Evolutionary conservation across 1,140 invertebrate species (phyloP).

Genomic region (Adoxophyes honmai): DNA sequence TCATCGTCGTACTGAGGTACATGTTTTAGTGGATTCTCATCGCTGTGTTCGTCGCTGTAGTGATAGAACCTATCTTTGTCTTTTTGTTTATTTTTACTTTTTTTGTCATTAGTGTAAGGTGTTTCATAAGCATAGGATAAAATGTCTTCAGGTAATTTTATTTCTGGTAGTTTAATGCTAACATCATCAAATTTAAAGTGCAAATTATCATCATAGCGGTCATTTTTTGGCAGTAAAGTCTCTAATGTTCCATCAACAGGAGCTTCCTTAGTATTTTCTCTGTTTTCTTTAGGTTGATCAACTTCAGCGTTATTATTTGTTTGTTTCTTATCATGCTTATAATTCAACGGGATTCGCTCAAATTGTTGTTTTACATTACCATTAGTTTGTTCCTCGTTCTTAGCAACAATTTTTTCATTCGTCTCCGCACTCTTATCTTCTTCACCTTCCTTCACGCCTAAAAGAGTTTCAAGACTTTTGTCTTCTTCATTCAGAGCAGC

Average conservation of each 20-base stretch:
- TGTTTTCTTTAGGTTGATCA: constrained; percentile 11
- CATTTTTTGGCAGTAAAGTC: constrained; percentile 29
- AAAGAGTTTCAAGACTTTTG: constrained; percentile 28
- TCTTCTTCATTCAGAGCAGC: constrained; percentile 23
- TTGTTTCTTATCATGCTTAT: constrained; percentile 52
- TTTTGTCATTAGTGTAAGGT: constrained; percentile 24
- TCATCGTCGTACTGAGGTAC: constrained; percentile 28
- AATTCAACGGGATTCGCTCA: constrained; percentile 69
- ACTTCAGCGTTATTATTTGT: constrained; percentile 22
- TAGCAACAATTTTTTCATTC: constrained; percentile 24
- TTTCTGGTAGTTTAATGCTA: constrained; percentile 59
- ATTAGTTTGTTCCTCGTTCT: constrained; percentile 26
- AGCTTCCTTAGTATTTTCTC: constrained; percentile 23
- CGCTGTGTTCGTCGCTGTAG: constrained; percentile 32
- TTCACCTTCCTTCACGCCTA: constrained; percentile 20
- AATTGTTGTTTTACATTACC: constrained; percentile 66
- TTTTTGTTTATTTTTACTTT: constrained; percentile 25
- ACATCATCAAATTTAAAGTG: constrained; percentile 61
- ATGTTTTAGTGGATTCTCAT: constrained; percentile 19
- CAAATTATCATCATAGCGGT: constrained; percentile 53
- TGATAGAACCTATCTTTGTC: constrained; percentile 26
- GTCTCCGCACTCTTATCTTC: constrained; percentile 12
- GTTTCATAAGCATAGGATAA: constrained; percentile 44
- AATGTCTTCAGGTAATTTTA: constrained; percentile 64
- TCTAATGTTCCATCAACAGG: constrained; percentile 33